Evolutionary conservation across 1,140 invertebrate species (phyloP).

Genomic region (Cryptotermes secundus): DNA sequence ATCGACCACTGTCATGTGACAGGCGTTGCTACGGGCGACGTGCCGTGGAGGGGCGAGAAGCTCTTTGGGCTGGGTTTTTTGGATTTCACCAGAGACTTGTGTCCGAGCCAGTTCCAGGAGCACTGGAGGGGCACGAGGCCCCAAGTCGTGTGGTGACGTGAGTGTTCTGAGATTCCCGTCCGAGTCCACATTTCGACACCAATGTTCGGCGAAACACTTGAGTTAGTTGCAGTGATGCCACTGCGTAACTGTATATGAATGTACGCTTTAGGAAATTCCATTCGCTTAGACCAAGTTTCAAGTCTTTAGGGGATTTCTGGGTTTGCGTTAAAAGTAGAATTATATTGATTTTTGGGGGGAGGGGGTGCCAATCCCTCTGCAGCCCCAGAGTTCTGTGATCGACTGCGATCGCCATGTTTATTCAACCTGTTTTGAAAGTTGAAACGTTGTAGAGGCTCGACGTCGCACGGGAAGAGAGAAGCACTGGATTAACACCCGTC

Average conservation of each 20-base stretch:
- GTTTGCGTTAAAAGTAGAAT: background rate
- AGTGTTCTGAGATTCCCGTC: background rate
- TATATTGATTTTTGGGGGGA: background rate
- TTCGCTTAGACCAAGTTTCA: background rate
- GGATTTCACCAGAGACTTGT: background rate
- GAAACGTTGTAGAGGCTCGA: too few relatives aligned
- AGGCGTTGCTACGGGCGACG: background rate
- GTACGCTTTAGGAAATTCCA: background rate
- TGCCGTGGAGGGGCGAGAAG: background rate
- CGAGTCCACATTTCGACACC: background rate
- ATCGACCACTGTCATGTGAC: slow-evolving; percentile 14
- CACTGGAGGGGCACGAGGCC: background rate
- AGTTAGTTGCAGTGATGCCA: background rate
- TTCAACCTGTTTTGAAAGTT: too few relatives aligned
- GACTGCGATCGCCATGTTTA: background rate
- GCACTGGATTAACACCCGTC: too few relatives aligned
- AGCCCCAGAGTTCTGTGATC: background rate
- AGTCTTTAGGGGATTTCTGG: background rate
- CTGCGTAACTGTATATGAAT: background rate
- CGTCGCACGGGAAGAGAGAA: too few relatives aligned
- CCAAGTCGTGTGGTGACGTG: background rate
- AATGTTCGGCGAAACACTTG: background rate
- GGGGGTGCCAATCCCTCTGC: background rate
- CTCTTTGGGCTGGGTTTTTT: background rate
- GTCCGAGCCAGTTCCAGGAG: background rate